These are phyloP conservation scores for Phthorimaea operculella DNA, from an alignment of 1,140 invertebrate genomes.

Conservation along the genomic window DNA sequence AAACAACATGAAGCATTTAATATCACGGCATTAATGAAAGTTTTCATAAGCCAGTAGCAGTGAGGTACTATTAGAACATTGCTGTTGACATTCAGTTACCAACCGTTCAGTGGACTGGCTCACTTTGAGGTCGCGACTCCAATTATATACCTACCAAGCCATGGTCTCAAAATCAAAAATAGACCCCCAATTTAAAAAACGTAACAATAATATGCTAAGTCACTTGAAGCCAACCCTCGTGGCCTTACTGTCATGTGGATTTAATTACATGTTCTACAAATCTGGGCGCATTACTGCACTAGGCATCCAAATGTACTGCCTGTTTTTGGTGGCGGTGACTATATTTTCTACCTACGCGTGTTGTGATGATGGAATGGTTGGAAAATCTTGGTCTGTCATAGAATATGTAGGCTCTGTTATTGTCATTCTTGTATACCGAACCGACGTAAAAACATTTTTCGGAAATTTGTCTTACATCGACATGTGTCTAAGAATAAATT, in stretches of 20 bases:
- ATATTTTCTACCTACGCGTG: conserved; percentile 30
- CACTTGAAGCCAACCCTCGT: conserved; percentile 21
- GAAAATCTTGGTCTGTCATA: conserved; percentile 36
- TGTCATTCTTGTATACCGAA: conserved; percentile 31
- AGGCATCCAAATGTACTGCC: conserved; percentile 26
- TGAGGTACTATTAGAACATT: not conserved
- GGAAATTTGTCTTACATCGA: conserved; percentile 32
- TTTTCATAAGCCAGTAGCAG: too few species aligned
- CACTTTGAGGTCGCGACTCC: too few species aligned
- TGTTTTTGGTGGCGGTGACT: conserved; percentile 25
- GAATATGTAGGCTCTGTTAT: conserved; percentile 38
- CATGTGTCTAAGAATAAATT: conserved; percentile 33
- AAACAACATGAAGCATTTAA: too few species aligned
- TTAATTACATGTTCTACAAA: conserved; percentile 38
- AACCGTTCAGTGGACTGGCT: not conserved
- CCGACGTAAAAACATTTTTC: conserved; percentile 30
- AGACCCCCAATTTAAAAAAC: not conserved
- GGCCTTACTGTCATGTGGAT: conserved; percentile 38
- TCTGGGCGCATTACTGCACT: conserved; percentile 20
- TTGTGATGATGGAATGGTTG: conserved; percentile 21
- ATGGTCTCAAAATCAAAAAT: not conserved
- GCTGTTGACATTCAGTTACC: conserved; percentile 1
- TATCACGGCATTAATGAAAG: too few species aligned
- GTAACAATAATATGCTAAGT: not conserved
- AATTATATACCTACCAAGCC: too few species aligned